Conservation (phyloP, 2,113 vertebrate genomes). For the Proteles cristata region DNA sequence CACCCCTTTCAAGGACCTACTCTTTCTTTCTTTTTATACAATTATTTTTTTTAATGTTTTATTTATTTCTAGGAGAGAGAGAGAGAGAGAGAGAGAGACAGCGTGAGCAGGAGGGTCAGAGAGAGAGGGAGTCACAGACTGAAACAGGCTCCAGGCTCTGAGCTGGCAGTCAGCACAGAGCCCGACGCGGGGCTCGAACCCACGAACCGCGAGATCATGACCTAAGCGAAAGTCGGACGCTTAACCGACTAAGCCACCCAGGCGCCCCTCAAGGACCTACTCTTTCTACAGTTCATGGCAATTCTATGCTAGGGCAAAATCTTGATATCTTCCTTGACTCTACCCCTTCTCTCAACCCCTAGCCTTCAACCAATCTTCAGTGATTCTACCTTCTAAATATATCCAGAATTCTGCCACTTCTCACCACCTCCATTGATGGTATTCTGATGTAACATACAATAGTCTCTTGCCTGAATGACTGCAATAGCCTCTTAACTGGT, state of each 20-base stretch:
- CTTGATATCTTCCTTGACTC: neutral
- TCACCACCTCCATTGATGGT: neutral
- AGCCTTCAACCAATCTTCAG: neutral
- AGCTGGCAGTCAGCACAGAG: too few relatives aligned
- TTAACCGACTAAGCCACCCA: too few relatives aligned
- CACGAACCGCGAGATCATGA: too few relatives aligned
- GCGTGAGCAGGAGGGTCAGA: too few relatives aligned
- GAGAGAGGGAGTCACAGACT: too few relatives aligned
- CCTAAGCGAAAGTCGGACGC: too few relatives aligned
- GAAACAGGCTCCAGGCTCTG: too few relatives aligned
- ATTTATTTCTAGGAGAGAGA: too few relatives aligned
- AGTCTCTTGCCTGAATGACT: neutral
- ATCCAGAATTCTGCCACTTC: neutral
- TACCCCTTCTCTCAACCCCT: neutral
- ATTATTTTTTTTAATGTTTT: too few relatives aligned
- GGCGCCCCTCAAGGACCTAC: neutral
- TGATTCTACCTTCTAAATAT: neutral
- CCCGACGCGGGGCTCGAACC: too few relatives aligned
- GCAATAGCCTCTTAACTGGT: neutral
- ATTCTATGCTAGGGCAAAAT: neutral
- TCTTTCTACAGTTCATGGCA: neutral
- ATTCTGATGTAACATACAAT: neutral
- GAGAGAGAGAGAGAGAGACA: too few relatives aligned
- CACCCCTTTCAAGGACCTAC: neutral
- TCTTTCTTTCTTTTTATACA: too few relatives aligned